phyloP scores from a whole-genome alignment of 2,113 vertebrate genomes.

The Tachysurus fulvidraco region DNA sequence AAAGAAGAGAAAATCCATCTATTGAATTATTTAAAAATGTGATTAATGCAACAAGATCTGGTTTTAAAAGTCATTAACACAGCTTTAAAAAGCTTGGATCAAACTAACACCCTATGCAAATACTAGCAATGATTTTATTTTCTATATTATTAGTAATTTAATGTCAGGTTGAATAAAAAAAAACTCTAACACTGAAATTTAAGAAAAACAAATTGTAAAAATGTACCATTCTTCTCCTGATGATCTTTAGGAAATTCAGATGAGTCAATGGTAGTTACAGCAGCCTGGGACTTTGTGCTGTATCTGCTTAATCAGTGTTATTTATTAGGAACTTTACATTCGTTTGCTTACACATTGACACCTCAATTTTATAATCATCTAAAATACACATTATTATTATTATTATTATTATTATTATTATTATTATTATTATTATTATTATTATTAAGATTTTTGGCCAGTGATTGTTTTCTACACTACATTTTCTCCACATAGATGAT shows the following conservation, averaged over 20 bases:
- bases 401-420: not conserved
- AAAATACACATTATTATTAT: too few relatives aligned
- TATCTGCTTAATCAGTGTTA: not conserved
- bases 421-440: slow-evolving; percentile 3
- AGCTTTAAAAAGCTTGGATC: too few relatives aligned
- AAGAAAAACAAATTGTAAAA: not conserved
- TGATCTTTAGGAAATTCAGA: not conserved
- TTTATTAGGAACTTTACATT: not conserved
- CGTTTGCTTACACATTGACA: not conserved
- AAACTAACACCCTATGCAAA: not conserved
- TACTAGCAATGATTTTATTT: not conserved
- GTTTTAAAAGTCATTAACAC: too few relatives aligned
- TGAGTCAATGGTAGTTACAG: not conserved
- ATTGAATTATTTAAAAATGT: not conserved
- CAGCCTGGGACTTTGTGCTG: not conserved
- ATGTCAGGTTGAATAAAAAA: not conserved
- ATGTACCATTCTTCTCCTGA: not conserved
- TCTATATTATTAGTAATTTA: not conserved
- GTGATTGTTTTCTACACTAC: not conserved
- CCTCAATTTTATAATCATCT: not conserved
- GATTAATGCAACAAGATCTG: too few relatives aligned
- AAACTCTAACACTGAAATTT: not conserved
- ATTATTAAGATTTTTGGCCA: not conserved
- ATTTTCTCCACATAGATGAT: not conserved
- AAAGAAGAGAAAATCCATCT: not conserved